A percentile compares a stretch with the other conserved stretches of the same genome.
Evolutionary conservation across 2,113 vertebrate genomes (phyloP).

Genomic region (Podilymbus podiceps): DNA sequence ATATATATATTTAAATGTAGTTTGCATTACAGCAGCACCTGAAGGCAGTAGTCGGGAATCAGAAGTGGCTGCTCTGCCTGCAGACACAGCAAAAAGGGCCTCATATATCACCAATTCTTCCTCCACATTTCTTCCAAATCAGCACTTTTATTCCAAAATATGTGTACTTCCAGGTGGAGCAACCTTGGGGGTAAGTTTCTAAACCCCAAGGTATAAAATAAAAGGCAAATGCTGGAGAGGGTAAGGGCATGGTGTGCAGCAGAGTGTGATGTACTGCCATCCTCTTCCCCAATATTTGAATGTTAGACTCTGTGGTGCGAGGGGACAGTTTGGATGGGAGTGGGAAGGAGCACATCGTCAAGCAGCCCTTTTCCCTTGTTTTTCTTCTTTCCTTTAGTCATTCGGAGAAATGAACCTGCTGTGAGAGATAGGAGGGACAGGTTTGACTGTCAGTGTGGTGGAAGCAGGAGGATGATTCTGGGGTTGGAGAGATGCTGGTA

Average conservation of each 20-base stretch:
- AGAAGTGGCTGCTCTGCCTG: neutral
- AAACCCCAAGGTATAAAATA: neutral
- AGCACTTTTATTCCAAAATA: neutral
- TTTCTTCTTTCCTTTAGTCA: neutral
- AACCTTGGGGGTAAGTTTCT: neutral
- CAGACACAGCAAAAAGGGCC: neutral
- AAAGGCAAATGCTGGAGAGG: neutral
- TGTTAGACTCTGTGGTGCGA: fast-evolving
- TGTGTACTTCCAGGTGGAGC: neutral
- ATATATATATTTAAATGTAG: neutral
- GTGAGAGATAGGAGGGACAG: neutral
- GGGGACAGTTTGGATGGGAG: neutral
- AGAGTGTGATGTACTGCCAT: neutral
- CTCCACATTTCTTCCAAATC: neutral
- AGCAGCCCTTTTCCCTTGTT: neutral
- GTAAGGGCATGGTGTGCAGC: neutral
- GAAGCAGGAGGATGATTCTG: neutral
- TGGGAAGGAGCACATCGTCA: fast-evolving
- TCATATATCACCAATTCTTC: fast-evolving
- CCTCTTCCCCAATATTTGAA: neutral
- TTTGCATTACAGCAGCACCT: neutral
- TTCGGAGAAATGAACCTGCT: neutral
- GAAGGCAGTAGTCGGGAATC: neutral
- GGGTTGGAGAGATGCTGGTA: neutral
- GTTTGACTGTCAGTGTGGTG: neutral